phyloP scores from a whole-genome alignment of 2,113 vertebrate species.

The Ptilorrhoa leucosticta region DNA sequence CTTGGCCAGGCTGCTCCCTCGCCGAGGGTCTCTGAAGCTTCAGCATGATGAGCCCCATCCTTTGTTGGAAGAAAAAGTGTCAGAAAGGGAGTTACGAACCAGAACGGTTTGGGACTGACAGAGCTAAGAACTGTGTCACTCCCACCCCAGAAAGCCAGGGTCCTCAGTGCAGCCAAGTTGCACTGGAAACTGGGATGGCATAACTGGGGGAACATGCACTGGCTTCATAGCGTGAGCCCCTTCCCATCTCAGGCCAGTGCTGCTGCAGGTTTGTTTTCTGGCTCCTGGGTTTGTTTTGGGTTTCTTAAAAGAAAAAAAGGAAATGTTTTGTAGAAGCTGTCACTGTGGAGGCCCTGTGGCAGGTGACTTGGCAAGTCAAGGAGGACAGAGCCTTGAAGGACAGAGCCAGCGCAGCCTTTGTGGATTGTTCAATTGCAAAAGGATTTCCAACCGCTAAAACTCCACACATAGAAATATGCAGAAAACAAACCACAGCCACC shows the following conservation, averaged over 20 bases:
- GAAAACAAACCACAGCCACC: background rate
- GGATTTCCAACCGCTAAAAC: background rate
- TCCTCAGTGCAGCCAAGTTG: background rate
- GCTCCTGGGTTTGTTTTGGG: background rate
- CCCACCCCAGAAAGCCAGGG: background rate
- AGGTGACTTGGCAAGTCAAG: fast-evolving
- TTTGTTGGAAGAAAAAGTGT: background rate
- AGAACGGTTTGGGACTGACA: background rate
- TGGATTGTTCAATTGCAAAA: background rate
- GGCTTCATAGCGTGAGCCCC: background rate
- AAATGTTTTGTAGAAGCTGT: background rate
- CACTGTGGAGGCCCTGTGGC: too few species aligned
- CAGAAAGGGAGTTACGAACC: background rate
- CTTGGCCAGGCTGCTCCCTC: background rate
- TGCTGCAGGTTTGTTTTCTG: background rate
- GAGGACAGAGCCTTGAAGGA: background rate
- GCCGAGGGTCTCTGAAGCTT: background rate
- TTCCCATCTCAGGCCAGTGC: background rate
- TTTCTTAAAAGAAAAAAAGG: background rate
- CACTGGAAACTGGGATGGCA: background rate
- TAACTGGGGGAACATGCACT: background rate
- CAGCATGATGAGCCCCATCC: background rate
- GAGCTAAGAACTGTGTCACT: background rate
- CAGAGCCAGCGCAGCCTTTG: background rate
- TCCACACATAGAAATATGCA: background rate